These are phyloP conservation scores for Nemotelus nigrinus DNA, from an alignment of 2,888 invertebrate species.

Conservation along the genomic window DNA sequence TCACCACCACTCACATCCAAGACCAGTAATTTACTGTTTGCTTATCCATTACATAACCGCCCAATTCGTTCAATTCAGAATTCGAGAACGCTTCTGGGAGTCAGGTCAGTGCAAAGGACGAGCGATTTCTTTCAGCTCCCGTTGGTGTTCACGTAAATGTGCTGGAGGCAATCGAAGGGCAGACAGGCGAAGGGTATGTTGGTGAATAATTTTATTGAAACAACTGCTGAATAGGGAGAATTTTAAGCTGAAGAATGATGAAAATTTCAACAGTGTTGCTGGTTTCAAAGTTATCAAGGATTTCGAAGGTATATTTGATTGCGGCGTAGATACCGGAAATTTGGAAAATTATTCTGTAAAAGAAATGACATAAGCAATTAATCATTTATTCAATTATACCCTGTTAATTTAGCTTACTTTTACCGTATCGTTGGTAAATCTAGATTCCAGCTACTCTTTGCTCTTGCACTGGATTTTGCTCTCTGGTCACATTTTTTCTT, in stretches of 20 bases:
- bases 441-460: too few species aligned
- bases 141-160: too few species aligned
- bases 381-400: too few species aligned
- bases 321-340: too few species aligned
- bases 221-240: background rate
- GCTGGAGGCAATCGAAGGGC: background rate
- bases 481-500: too few species aligned
- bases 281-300: too few species aligned
- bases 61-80: conserved; percentile 1
- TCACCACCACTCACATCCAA: background rate
- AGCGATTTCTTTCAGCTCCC: background rate
- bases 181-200: background rate
- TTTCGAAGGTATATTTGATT: too few species aligned
- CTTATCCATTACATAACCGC: conserved; percentile 1
- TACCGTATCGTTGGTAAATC: too few species aligned
- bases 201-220: background rate
- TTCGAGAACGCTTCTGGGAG: background rate
- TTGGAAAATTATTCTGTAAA: too few species aligned
- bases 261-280: background rate
- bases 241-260: background rate
- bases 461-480: too few species aligned
- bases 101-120: background rate
- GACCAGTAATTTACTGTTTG: background rate
- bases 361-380: too few species aligned
- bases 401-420: too few species aligned